Evolutionary conservation across 2,888 invertebrate species (phyloP), one percentile per base, ranked within the genome.

Genomic region (Cephus runcator): DNA sequence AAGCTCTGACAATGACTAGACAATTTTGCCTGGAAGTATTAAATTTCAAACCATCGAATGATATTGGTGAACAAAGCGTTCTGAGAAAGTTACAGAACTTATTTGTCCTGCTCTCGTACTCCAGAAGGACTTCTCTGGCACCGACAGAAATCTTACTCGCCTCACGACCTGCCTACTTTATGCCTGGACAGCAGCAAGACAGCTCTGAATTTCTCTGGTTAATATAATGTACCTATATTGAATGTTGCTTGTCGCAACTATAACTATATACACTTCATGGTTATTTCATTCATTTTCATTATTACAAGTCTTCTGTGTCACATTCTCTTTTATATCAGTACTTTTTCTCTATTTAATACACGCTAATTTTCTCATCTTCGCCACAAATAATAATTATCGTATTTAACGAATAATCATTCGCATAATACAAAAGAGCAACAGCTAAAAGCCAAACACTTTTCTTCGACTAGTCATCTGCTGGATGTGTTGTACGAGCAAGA

Each of bases 191-290:
- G 81, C 97, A 98, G 86, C 97, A 98, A 87, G 97, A 97, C 87
- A 97, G 97, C 91, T 97, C 97, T 0, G 97, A 97, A 92, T 97
- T 96, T 92, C 92, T 97, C 77, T 95, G 96, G 91, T 96, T 87
- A 86, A 84, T 88, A 82, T 80, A 12, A 73, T 75, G 4, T 56
- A 33, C 6, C 56, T 30, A 56, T 75, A 56, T 30, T 36, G 31
- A 76, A 30, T 36, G 36, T 71, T 73, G 40, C 36, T 56, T 76
- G 30, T 35, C 30, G n/a, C 31, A 33, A 11, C 12, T 73, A 31
- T 30, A 76, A 76, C 34, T 34, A 31, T 12, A 31, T 12, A 11
- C n/a, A 30, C 9, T 56, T 35, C n/a, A 33, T 30, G 33, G 6
- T 34, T n/a, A 23, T n/a, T 68, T 69, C n/a, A n/a, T 69, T 56